phyloP scores from a whole-genome alignment of 2,113 vertebrate species.

The Amphiprion ocellaris region DNA sequence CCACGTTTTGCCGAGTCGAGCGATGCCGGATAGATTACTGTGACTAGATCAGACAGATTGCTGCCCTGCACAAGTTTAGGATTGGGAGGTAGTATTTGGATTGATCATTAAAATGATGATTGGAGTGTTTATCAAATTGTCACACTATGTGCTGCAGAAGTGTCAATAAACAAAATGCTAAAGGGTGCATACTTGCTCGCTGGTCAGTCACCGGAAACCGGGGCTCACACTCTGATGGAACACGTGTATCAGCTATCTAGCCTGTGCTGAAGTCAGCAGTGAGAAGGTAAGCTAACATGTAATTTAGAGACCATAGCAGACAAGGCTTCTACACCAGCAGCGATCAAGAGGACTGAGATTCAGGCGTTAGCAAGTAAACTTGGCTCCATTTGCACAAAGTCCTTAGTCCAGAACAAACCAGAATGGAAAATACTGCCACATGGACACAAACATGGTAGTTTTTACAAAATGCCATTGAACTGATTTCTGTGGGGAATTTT shows the following conservation, averaged over 20 bases:
- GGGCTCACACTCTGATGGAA: constrained; percentile 67
- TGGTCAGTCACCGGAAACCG: constrained; percentile 76
- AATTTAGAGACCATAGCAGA: constrained; percentile 70
- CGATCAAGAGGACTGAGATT: constrained; percentile 30
- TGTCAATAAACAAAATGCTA: constrained; percentile 38
- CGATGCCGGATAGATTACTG: constrained; percentile 6
- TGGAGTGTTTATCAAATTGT: neutral
- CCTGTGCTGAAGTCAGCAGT: constrained; percentile 76
- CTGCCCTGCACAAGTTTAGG: neutral
- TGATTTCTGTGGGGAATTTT: constrained; percentile 15
- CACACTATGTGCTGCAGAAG: constrained; percentile 26
- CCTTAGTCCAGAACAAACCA: constrained; percentile 13
- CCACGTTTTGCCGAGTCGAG: constrained; percentile 41
- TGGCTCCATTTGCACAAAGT: constrained; percentile 9
- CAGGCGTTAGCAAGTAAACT: constrained; percentile 30
- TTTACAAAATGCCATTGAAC: constrained; percentile 4
- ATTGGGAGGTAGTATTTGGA: neutral
- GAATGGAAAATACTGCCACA: constrained; percentile 42
- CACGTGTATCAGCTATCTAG: constrained; percentile 80
- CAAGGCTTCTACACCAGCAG: constrained; percentile 29
- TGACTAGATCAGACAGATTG: neutral
- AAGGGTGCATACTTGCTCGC: constrained; percentile 56
- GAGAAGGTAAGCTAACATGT: constrained; percentile 73
- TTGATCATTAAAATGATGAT: neutral
- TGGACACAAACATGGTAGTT: constrained; percentile 8